phyloP scores from a whole-genome alignment of 2,797 vertebrate species.

The Pseudocheirus occidentalis region DNA sequence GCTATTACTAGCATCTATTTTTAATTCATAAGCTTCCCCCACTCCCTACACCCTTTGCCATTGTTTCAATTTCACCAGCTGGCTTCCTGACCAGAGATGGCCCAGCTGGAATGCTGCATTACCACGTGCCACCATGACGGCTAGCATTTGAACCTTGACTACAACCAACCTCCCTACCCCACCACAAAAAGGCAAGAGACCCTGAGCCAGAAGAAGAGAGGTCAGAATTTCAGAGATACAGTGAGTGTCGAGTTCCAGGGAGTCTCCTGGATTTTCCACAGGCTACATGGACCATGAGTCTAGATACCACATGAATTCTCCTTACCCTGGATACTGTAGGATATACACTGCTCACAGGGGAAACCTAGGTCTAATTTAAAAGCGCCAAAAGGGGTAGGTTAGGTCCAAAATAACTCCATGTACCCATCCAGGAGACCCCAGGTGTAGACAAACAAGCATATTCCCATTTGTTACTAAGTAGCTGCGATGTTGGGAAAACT shows the following conservation, averaged over 20 bases:
- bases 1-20: constrained; percentile 78
- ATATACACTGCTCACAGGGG: background rate
- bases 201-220: background rate
- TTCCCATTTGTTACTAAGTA: constrained; percentile 4
- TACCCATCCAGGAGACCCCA: background rate
- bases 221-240: background rate
- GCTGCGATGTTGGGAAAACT: background rate
- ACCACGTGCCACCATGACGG: constrained; percentile 36
- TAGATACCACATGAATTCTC: background rate
- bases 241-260: background rate
- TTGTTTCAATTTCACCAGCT: constrained; percentile 69
- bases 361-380: background rate
- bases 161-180: background rate
- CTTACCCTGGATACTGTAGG: background rate
- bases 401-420: background rate
- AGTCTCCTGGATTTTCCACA: background rate
- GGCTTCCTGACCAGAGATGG: constrained; percentile 49
- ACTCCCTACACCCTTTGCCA: constrained; percentile 59
- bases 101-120: constrained; percentile 49
- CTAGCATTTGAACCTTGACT: constrained; percentile 14
- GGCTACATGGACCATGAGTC: background rate
- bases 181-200: background rate
- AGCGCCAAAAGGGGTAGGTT: background rate
- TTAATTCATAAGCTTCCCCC: constrained; percentile 78
- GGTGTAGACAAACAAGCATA: background rate